Percentiles rank a stretch among this genome's conserved stretches.
Evolutionary conservation across 1,140 invertebrate genomes (phyloP).

Genomic region (Schlechtendalia chinensis): DNA sequence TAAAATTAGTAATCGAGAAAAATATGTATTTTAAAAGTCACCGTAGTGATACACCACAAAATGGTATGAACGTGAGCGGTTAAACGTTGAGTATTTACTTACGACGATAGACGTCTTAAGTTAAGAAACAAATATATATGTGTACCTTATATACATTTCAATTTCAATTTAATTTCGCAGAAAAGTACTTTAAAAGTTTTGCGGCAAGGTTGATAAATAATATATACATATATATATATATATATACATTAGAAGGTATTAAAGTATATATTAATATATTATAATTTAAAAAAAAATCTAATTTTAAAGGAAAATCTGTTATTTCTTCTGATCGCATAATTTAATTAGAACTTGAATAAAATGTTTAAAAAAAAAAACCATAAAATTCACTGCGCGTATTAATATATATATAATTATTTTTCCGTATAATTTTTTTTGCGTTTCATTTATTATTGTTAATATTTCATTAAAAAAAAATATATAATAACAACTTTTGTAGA

Average conservation of each 20-base stretch:
- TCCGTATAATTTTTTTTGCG: too few relatives aligned
- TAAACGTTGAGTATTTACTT: constrained; percentile 9
- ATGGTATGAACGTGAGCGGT: background rate
- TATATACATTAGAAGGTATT: too few relatives aligned
- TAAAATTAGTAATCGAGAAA: too few relatives aligned
- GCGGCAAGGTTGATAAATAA: background rate
- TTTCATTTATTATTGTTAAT: too few relatives aligned
- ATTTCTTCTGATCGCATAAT: background rate
- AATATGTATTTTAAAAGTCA: too few relatives aligned
- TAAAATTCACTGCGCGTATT: too few relatives aligned
- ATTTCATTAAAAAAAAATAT: too few relatives aligned
- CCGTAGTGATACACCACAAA: background rate
- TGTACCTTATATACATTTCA: background rate
- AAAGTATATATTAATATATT: background rate
- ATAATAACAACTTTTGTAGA: too few relatives aligned
- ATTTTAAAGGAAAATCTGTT: constrained; percentile 25
- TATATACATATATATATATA: background rate
- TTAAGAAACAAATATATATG: constrained; percentile 1
- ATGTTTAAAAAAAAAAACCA: background rate
- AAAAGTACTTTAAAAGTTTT: constrained; percentile 8
- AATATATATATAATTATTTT: too few relatives aligned
- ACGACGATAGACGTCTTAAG: background rate
- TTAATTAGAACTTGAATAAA: background rate
- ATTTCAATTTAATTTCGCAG: constrained; percentile 23
- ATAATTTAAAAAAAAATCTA: constrained; percentile 12